phyloP scores from a whole-genome alignment of 2,113 vertebrate genomes.

The Scalopus aquaticus region DNA sequence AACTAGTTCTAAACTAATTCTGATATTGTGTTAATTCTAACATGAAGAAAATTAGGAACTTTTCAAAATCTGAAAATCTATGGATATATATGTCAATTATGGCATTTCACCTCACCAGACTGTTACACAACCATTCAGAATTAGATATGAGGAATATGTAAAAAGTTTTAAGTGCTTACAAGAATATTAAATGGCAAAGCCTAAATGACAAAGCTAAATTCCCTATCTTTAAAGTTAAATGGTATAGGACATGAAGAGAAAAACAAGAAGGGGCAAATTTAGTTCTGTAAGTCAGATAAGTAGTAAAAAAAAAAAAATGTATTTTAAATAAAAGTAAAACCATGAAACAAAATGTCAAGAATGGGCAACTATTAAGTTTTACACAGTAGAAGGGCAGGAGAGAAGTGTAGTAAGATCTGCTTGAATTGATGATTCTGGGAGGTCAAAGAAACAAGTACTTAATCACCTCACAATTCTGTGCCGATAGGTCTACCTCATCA shows the following conservation, averaged over 20 bases:
- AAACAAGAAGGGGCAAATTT: slow-evolving; percentile 24
- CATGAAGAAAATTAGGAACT: not conserved
- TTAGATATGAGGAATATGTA: not conserved
- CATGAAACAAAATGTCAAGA: slow-evolving; percentile 12
- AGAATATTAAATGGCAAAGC: not conserved
- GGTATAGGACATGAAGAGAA: not conserved
- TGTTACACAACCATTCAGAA: not conserved
- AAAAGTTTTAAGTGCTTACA: not conserved
- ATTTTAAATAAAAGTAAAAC: slow-evolving; percentile 55
- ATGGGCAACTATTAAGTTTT: not conserved
- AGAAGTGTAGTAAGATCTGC: not conserved
- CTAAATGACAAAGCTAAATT: not conserved
- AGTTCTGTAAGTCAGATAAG: slow-evolving; percentile 41
- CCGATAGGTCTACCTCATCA: not conserved
- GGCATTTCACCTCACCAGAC: not conserved
- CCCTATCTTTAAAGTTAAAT: not conserved
- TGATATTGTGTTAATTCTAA: slow-evolving; percentile 27
- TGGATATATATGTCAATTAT: not conserved
- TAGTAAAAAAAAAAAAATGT: slow-evolving; percentile 49
- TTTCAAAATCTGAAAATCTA: not conserved
- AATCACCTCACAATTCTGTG: not conserved
- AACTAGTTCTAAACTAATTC: too few species aligned
- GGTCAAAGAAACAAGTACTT: not conserved
- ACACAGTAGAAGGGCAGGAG: not conserved
- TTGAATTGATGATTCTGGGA: not conserved